These are phyloP conservation scores for Polyommatus iphigenia DNA, from an alignment of 2,888 invertebrate genomes.

Conservation along the genomic window DNA sequence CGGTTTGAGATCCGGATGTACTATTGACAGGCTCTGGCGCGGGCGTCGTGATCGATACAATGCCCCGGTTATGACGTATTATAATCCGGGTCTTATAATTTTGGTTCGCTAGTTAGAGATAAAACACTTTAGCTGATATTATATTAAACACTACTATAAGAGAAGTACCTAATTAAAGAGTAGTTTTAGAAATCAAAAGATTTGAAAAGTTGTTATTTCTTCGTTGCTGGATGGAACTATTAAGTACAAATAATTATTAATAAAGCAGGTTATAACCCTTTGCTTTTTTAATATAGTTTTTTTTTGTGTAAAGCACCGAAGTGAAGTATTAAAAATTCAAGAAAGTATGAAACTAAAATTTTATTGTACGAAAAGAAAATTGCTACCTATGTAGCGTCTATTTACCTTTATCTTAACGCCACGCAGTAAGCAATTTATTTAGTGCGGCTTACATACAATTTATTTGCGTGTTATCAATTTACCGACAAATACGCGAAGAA, in stretches of 20 bases:
- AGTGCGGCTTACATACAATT: background rate
- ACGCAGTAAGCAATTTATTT: background rate
- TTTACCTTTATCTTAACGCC: too few relatives aligned
- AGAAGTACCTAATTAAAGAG: too few relatives aligned
- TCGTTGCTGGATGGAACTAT: too few relatives aligned
- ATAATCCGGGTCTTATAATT: background rate
- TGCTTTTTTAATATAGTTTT: background rate
- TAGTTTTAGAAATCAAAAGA: too few relatives aligned
- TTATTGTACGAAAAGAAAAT: too few relatives aligned
- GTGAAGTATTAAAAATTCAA: too few relatives aligned
- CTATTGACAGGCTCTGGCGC: background rate
- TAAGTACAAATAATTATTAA: too few relatives aligned
- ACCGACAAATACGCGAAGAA: background rate
- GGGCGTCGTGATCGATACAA: background rate
- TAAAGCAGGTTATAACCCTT: background rate
- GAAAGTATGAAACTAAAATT: too few relatives aligned
- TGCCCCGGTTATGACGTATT: background rate
- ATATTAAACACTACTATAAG: too few relatives aligned
- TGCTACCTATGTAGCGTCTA: too few relatives aligned
- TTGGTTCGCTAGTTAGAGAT: background rate
- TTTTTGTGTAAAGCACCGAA: too few relatives aligned
- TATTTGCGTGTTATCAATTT: background rate
- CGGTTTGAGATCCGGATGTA: background rate
- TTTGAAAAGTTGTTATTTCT: too few relatives aligned
- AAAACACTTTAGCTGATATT: background rate